Evolutionary conservation across 2,113 vertebrate species (phyloP), one percentile per base, ranked within the genome.

Genomic region (Australoheros scitulus): DNA sequence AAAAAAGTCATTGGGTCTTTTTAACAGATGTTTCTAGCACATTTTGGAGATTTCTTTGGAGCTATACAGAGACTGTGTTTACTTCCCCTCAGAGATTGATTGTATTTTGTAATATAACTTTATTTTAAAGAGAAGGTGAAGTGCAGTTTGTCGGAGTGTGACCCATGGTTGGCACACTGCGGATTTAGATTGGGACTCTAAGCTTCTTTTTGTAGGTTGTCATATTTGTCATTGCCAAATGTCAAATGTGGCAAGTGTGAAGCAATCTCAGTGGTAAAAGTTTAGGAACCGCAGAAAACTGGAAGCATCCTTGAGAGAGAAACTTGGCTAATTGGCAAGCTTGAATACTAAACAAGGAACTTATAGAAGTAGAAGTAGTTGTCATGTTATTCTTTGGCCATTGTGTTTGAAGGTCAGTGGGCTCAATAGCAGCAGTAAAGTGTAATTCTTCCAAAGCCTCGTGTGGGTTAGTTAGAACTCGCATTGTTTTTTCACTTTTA

Each of bases 321-420:
- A 36, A 61, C 52, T 59, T 34, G 18, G 8, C 47, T 79, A 79
- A 59, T 61, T 84, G 56, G 65, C 56, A 58, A 41, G 75, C n/a
- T 56, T 68, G 26, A 75, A 50, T 10, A 26, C 14, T 11, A 56
- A 52, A 58, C 41, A 20, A 17, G 4, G 18, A 63, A 77, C 59
- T 78, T 29, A 68, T 29, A 78, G n/a, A 47, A 83, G 81, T 72
- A 72, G 36, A 77, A 63, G 63, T 11, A 1, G 10, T 11, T 36
- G 9, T 72, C 34, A 36, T 50, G 1, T 24, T 58, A 32, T 77
- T 41, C 15, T 84, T 59, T 7, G 3, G 50, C 36, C 15, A 55
- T 32, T 52, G 68, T 72, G 68, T 55, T 72, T 4, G 11, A 81
- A 61, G 24, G 58, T 59, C 74, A 79, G 59, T 56, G 18, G 29